Conservation (phyloP, 2,888 invertebrate species). For the Cosmorhoe ocellata region DNA sequence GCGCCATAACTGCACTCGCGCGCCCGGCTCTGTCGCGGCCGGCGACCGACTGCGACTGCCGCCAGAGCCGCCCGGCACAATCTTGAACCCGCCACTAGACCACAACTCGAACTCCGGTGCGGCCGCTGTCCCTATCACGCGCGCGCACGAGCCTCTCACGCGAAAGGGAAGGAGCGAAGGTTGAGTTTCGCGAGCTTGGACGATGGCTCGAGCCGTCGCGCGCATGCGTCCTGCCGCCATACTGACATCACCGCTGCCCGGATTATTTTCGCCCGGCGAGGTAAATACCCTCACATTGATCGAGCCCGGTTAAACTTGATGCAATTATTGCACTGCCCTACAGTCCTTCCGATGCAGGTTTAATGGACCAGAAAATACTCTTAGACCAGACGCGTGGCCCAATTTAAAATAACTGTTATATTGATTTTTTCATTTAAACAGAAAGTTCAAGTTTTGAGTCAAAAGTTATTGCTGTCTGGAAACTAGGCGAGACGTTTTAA, state of each 20-base stretch:
- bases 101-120: conserved; percentile 17
- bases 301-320: conserved; percentile 79
- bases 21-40: conserved; percentile 76
- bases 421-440: background rate
- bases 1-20: conserved; percentile 74
- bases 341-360: conserved; percentile 68
- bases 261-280: conserved; percentile 81
- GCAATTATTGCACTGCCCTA: conserved; percentile 81
- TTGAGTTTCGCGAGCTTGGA: conserved; percentile 14
- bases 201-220: conserved; percentile 34
- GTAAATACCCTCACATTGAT: conserved; percentile 83
- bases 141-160: background rate
- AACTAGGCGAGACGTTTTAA: conserved; percentile 10
- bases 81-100: conserved; percentile 27
- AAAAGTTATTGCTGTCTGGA: conserved; percentile 7
- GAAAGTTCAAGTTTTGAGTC: conserved; percentile 4
- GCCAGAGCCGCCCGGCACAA: conserved; percentile 27
- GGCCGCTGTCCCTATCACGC: conserved; percentile 13
- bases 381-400: background rate
- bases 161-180: conserved; percentile 17
- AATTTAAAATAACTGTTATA: background rate
- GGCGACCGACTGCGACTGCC: conserved; percentile 65
- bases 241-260: conserved; percentile 80
- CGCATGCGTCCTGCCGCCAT: conserved; percentile 48
- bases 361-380: conserved; percentile 42